Conservation (phyloP, 2,113 vertebrate species). For the Natator depressus region DNA sequence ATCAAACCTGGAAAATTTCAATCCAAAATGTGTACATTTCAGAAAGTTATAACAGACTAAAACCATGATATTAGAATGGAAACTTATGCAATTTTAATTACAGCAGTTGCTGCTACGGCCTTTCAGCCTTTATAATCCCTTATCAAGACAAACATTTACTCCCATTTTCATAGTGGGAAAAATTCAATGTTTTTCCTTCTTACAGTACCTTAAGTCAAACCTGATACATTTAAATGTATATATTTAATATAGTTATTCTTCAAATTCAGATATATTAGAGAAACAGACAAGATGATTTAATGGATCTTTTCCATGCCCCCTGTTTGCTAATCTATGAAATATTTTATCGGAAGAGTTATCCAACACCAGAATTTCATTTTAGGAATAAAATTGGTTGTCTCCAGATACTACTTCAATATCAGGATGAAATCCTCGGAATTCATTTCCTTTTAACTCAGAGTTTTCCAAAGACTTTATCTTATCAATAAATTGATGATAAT, state of each 20-base stretch:
- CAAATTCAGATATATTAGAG: slow-evolving; percentile 14
- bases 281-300: slow-evolving; percentile 51
- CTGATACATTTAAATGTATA: not conserved
- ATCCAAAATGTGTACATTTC: slow-evolving; percentile 9
- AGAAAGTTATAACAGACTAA: not conserved
- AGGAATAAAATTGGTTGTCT: slow-evolving; percentile 42
- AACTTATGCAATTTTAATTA: not conserved
- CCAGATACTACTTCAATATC: slow-evolving; percentile 19
- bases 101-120: not conserved
- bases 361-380: slow-evolving; percentile 43
- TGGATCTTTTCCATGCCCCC: not conserved
- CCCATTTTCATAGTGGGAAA: not conserved
- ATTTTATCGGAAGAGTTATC: slow-evolving; percentile 37
- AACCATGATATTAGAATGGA: not conserved
- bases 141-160: not conserved
- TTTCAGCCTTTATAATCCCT: not conserved
- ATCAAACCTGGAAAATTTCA: not conserved
- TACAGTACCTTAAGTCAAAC: not conserved
- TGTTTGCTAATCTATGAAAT: not conserved
- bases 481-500: slow-evolving; percentile 34
- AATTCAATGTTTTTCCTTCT: not conserved
- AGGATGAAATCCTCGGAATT: slow-evolving; percentile 39
- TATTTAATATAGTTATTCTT: slow-evolving; percentile 11
- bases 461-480: slow-evolving; percentile 49
- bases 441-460: slow-evolving; percentile 54